A percentile compares a stretch with the other conserved stretches of the same genome.
These are phyloP conservation scores for Syngnathus floridae DNA, from an alignment of 2,113 vertebrate species.

Conservation along the genomic window DNA sequence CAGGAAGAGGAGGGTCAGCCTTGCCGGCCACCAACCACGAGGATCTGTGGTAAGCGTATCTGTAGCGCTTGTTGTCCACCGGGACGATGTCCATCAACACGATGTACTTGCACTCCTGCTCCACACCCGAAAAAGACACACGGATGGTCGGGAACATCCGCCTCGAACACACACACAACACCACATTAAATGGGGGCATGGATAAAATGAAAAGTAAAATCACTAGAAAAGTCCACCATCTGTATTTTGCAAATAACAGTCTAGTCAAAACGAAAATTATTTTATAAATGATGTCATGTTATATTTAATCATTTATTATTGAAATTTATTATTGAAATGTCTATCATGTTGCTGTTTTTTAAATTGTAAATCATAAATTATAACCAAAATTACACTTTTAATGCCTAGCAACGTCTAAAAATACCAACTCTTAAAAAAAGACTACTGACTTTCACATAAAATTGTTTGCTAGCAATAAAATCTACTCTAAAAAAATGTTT, in stretches of 20 bases:
- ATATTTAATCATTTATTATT: background rate
- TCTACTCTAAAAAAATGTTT: too few relatives aligned
- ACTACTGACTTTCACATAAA: too few relatives aligned
- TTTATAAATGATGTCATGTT: background rate
- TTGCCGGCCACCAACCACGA: conserved; percentile 98
- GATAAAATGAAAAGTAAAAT: too few relatives aligned
- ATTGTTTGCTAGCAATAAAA: too few relatives aligned
- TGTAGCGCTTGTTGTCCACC: conserved; percentile 96
- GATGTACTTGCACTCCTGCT: conserved; percentile 95
- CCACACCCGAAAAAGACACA: conserved; percentile 93
- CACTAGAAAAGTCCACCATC: background rate
- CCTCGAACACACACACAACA: conserved; percentile 60
- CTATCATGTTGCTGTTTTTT: background rate
- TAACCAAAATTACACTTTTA: background rate
- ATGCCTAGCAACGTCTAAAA: background rate
- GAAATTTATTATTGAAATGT: background rate
- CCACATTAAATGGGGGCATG: background rate
- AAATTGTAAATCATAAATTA: too few relatives aligned
- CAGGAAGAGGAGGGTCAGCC: conserved; percentile 92
- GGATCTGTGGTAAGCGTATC: conserved; percentile 96
- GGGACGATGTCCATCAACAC: conserved; percentile 98
- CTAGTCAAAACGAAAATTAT: background rate
- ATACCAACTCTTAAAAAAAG: too few relatives aligned
- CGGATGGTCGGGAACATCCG: conserved; percentile 99
- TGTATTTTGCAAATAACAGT: background rate